Percentiles rank a stretch among this genome's conserved stretches.
phyloP scores from a whole-genome alignment of 2,888 invertebrate genomes.

The Phyllotreta cruciferae region DNA sequence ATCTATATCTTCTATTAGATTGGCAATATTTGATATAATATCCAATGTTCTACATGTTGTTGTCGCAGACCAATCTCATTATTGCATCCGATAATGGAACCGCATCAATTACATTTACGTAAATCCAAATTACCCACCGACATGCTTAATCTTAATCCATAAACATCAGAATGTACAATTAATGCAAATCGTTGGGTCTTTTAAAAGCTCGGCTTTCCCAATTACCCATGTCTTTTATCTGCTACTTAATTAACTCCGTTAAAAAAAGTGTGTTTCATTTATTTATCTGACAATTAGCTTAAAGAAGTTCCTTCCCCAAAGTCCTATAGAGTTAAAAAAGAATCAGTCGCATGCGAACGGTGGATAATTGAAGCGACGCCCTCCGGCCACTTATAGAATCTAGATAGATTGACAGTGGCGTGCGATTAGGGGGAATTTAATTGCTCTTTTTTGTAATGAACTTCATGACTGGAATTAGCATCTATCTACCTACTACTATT shows the following conservation, averaged over 20 bases:
- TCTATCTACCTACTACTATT: too few relatives aligned
- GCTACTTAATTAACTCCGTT: conserved; percentile 39
- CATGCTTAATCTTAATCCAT: conserved; percentile 11
- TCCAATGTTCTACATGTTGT: too few relatives aligned
- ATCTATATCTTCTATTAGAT: too few relatives aligned
- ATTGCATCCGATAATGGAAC: too few relatives aligned
- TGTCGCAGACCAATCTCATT: too few relatives aligned
- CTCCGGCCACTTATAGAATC: conserved; percentile 51
- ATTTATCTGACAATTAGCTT: conserved; percentile 50
- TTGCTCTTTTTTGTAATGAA: too few relatives aligned
- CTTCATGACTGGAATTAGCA: too few relatives aligned
- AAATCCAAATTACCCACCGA: too few relatives aligned
- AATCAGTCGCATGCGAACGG: conserved; percentile 45
- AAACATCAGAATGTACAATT: conserved; percentile 15
- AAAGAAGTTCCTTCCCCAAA: conserved; percentile 49
- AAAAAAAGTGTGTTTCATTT: conserved; percentile 40
- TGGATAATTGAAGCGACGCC: conserved; percentile 47
- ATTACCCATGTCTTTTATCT: conserved; percentile 37
- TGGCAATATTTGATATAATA: too few relatives aligned
- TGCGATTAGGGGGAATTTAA: background rate
- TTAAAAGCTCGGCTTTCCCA: conserved; percentile 11
- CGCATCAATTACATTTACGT: too few relatives aligned
- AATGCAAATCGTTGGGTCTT: conserved; percentile 35
- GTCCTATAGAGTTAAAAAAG: conserved; percentile 51
- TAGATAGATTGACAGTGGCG: conserved; percentile 35